Evolutionary conservation across 2,113 vertebrate genomes (phyloP), one percentile per base, ranked within the genome.

Genomic region (Hippopotamus amphibius): DNA sequence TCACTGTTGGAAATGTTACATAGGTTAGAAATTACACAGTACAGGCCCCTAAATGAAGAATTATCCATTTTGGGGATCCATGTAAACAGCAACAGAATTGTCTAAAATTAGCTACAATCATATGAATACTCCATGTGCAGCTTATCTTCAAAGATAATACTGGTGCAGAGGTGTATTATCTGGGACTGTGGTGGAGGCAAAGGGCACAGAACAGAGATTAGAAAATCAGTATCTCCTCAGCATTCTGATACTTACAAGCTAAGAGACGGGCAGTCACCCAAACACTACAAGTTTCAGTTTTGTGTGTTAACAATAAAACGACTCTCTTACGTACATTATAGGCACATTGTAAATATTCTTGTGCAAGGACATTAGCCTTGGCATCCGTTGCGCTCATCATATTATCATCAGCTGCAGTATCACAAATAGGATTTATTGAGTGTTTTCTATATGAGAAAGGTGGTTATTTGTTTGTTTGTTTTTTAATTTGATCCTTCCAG

Each of bases 331-430:
- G 2, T 30, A 48, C 15, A 48, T 41, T 46, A 57, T 41, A 26
- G n/a, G 7, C 50, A 66, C 26, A 14, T 6, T 4, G 2, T 17
- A 43, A 61, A 5, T 26, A 48, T 55, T 21, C 4, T 48, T 26
- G 5, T 24, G 9, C 21, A n/a, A 19, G 13, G 33, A 3, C 5
- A 15, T 87, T 77, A 48, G 12, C 19, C 12, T 19, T 21, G 33
- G 59, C 13, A n/a, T 50, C 22, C 28, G 30, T 22, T 30, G 0
- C 26, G 17, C 0, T 41, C 11, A 1, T 80, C 5, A 28, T 8
- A 53, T 13, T 48, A 13, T 28, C 37, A 21, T 13, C 1, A 37
- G 7, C 0, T 50, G 28, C 12, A 26, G 0, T 33, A n/a, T 5
- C 43, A 61, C 17, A 50, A 87, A 76, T 19, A 14, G 1, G 6